A percentile compares a stretch with the other conserved stretches of the same genome.
Evolutionary conservation across 2,113 vertebrate species (phyloP).

Genomic region (Tylochromis polylepis): DNA sequence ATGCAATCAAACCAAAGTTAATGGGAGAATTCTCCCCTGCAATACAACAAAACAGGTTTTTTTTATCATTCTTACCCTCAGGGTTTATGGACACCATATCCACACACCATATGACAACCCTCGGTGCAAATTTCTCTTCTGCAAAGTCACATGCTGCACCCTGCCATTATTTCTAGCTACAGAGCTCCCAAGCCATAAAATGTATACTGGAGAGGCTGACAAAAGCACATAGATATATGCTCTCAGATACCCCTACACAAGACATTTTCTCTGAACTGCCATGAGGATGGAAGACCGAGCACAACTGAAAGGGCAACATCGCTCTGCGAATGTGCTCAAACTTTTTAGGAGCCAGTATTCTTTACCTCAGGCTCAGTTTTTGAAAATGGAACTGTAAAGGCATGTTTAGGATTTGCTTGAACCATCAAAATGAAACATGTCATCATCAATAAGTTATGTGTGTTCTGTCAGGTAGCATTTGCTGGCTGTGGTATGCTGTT

Average conservation of each 20-base stretch:
- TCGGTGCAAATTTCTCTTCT: conserved; percentile 14
- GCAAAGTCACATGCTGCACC: conserved; percentile 14
- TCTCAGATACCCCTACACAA: not conserved
- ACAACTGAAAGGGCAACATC: not conserved
- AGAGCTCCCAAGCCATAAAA: conserved; percentile 5
- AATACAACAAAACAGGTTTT: conserved; percentile 36
- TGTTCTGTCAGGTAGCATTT: conserved; percentile 5
- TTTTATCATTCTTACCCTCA: conserved; percentile 40
- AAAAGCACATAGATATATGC: not conserved
- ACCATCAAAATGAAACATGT: conserved; percentile 23
- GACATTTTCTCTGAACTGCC: conserved; percentile 3
- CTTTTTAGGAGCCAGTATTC: not conserved
- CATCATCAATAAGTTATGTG: conserved; percentile 1
- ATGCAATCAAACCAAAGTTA: conserved; percentile 65
- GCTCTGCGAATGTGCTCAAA: not conserved
- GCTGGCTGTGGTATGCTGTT: not conserved
- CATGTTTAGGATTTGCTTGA: not conserved
- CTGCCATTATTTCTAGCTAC: not conserved
- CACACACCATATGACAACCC: conserved; percentile 49
- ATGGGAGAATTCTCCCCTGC: conserved; percentile 52
- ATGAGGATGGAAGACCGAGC: not conserved
- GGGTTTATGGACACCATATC: conserved; percentile 41
- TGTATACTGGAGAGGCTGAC: conserved; percentile 2
- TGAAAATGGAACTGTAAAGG: not conserved
- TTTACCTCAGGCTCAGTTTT: not conserved